These are phyloP conservation scores for Eulemur coronatus DNA, from an alignment of 2,797 vertebrate species.

Conservation along the genomic window DNA sequence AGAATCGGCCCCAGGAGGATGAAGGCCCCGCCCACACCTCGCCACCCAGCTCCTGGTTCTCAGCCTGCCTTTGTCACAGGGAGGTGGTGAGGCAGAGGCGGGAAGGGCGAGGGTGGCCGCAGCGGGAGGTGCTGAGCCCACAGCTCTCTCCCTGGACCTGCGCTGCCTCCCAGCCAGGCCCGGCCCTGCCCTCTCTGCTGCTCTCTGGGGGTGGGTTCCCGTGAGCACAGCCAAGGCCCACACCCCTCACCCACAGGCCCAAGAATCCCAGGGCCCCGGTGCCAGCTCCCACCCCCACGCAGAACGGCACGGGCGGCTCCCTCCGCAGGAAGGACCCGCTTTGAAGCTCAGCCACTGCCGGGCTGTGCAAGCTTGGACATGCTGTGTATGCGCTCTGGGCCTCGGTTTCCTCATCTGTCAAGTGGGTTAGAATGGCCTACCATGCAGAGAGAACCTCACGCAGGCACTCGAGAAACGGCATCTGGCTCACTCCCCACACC, in stretches of 20 bases:
- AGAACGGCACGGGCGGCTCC: background rate
- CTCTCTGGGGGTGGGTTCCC: background rate
- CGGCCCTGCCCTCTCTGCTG: background rate
- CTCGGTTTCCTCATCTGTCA: background rate
- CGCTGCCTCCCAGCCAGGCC: background rate
- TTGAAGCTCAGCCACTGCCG: background rate
- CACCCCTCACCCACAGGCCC: background rate
- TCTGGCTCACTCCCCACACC: rapidly evolving
- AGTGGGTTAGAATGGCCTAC: background rate
- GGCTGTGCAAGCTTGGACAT: background rate
- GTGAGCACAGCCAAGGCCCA: background rate
- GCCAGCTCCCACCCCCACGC: background rate
- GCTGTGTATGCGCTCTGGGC: background rate
- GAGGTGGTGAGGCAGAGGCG: background rate
- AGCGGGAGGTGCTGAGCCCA: background rate
- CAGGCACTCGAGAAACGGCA: background rate
- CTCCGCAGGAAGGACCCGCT: background rate
- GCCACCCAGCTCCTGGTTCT: too few relatives aligned
- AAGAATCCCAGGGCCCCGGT: background rate
- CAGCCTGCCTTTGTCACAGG: background rate
- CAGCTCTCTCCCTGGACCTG: background rate
- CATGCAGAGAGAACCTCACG: rapidly evolving
- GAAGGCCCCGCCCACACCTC: too few relatives aligned
- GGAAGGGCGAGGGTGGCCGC: rapidly evolving
- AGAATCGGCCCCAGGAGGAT: rapidly evolving